Conservation (phyloP, 2,888 invertebrate species). For the Baccha elongata region DNA sequence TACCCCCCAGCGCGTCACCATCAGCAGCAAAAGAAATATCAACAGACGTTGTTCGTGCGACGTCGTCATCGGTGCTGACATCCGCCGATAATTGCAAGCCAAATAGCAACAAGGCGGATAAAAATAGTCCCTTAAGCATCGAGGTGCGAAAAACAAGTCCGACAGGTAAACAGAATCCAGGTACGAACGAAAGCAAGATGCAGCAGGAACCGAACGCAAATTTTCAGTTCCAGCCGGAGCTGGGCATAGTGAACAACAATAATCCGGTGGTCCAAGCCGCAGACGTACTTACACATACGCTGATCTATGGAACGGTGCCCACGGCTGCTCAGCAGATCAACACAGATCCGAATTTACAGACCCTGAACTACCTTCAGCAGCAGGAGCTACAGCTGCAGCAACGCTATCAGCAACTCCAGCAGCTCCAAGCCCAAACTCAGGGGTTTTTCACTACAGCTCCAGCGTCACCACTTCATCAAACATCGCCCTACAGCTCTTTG, state of each 20-base stretch:
- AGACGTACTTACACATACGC: constrained; percentile 80
- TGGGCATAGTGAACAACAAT: constrained; percentile 81
- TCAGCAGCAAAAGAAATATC: constrained; percentile 50
- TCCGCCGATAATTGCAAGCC: constrained; percentile 63
- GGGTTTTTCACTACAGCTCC: constrained; percentile 78
- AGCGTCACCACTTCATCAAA: constrained; percentile 71
- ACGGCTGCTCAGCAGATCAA: constrained; percentile 78
- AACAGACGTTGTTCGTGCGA: constrained; percentile 54
- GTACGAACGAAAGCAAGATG: constrained; percentile 76
- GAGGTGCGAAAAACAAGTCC: constrained; percentile 75
- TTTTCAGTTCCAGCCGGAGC: constrained; percentile 82
- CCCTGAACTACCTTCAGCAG: constrained; percentile 79
- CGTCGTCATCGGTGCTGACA: constrained; percentile 60
- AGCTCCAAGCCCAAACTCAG: constrained; percentile 80
- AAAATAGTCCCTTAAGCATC: constrained; percentile 57
- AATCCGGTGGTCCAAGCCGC: constrained; percentile 72
- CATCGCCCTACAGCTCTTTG: constrained; percentile 64
- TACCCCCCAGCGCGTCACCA: constrained; percentile 28
- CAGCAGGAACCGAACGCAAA: constrained; percentile 82
- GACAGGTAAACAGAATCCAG: constrained; percentile 69
- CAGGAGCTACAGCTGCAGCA: constrained; percentile 81
- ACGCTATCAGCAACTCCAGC: constrained; percentile 81
- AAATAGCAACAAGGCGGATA: constrained; percentile 65
- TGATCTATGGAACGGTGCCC: constrained; percentile 81
- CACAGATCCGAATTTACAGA: constrained; percentile 78